Evolutionary conservation across 1,140 invertebrate genomes (phyloP).

Genomic region (Paramacrobiotus metropolitanus): DNA sequence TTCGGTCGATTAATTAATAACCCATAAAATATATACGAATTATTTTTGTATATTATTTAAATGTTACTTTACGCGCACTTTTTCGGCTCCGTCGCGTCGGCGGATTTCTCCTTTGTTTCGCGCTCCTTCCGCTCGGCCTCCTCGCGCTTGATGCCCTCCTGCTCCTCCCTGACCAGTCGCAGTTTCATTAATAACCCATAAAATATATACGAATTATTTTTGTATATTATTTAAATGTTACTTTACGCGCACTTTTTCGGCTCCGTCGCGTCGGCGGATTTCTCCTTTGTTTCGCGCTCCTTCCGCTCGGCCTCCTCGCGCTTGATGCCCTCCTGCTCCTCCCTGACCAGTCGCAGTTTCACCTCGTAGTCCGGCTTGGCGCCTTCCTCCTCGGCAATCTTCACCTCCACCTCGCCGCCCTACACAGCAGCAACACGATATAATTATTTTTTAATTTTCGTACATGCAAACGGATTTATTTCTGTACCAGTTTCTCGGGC

Average conservation of each 20-base stretch:
- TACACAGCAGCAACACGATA: conserved; percentile 16
- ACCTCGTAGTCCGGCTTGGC: conserved; percentile 66
- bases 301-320: conserved; percentile 50
- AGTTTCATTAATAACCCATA: too few relatives aligned
- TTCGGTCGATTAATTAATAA: too few relatives aligned
- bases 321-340: conserved; percentile 67
- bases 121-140: conserved; percentile 32
- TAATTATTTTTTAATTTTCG: not conserved
- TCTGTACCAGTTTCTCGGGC: conserved; percentile 52
- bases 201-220: too few relatives aligned
- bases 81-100: conserved; percentile 13
- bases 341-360: conserved; percentile 66
- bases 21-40: too few relatives aligned
- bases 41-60: too few relatives aligned
- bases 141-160: conserved; percentile 68
- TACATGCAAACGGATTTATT: not conserved
- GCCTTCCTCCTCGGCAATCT: conserved; percentile 79
- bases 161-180: conserved; percentile 70
- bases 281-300: conserved; percentile 26
- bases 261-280: conserved; percentile 14
- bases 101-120: conserved; percentile 27
- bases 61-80: too few relatives aligned
- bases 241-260: too few relatives aligned
- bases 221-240: too few relatives aligned
- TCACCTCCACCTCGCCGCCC: conserved; percentile 55